Percentiles rank a stretch among this genome's conserved stretches.
Evolutionary conservation across 2,113 vertebrate genomes (phyloP).

Genomic region (Psammodynastes pulverulentus): DNA sequence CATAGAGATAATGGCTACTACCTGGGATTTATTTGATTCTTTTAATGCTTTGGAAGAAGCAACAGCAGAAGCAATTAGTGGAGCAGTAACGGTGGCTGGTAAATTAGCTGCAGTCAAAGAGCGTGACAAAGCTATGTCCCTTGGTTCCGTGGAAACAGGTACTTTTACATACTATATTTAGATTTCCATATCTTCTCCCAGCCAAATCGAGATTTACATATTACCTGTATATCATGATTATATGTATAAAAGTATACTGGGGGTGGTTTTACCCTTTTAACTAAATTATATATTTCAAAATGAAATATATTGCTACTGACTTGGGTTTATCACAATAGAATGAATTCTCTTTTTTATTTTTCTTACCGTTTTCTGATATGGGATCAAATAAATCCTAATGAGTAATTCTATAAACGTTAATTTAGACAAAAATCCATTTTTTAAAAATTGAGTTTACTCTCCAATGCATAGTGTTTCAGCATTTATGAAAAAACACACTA

Average conservation of each 20-base stretch:
- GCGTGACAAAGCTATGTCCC: conserved; percentile 28
- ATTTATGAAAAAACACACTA: not conserved
- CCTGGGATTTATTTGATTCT: conserved; percentile 78
- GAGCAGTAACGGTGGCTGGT: conserved; percentile 17
- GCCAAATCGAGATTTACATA: not conserved
- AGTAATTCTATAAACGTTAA: not conserved
- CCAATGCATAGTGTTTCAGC: not conserved
- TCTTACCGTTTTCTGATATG: not conserved
- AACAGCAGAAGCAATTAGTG: conserved; percentile 1
- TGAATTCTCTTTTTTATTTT: not conserved
- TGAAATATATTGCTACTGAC: not conserved
- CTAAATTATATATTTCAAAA: not conserved
- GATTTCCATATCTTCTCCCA: not conserved
- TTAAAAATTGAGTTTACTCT: not conserved
- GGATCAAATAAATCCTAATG: not conserved
- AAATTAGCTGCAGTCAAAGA: not conserved
- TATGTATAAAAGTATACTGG: not conserved
- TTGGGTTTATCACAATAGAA: not conserved
- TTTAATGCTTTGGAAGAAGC: conserved; percentile 29
- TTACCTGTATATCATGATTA: not conserved
- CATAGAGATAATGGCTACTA: conserved; percentile 70
- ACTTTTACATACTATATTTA: conserved; percentile 15
- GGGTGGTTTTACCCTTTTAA: not conserved
- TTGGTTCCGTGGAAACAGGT: conserved; percentile 69
- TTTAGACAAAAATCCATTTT: not conserved